Conservation (phyloP, 1,140 invertebrate genomes). For the Orchestia grillus region DNA sequence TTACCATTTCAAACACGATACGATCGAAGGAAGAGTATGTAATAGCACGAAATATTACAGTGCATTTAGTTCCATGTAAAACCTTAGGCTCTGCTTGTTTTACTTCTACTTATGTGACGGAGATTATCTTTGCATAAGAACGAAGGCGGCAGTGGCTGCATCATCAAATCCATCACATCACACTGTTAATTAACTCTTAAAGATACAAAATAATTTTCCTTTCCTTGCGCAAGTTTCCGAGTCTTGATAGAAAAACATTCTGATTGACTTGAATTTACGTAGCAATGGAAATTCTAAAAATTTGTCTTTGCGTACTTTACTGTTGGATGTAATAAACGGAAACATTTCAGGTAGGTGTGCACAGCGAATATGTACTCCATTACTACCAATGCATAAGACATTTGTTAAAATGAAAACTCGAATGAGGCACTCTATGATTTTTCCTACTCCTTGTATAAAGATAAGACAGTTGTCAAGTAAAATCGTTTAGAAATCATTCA, state of each 20-base stretch:
- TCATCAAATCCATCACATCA: neutral
- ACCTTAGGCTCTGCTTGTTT: neutral
- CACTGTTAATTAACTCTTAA: no score
- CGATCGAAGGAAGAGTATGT: neutral
- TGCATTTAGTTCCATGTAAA: neutral
- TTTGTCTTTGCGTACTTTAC: neutral
- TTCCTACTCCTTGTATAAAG: neutral
- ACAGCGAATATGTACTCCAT: neutral
- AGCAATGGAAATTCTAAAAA: neutral
- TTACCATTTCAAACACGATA: neutral
- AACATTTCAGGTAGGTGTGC: neutral
- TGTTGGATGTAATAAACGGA: neutral
- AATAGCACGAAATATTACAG: neutral
- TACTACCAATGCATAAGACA: neutral
- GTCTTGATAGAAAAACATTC: neutral
- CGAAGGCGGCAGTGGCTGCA: neutral
- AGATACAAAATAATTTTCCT: no score
- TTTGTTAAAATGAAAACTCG: neutral
- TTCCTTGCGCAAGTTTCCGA: neutral
- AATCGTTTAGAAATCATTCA: neutral
- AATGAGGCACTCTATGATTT: neutral
- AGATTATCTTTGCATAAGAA: neutral
- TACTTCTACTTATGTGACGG: neutral
- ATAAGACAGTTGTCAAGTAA: neutral
- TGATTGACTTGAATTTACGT: neutral